Percentiles rank a stretch among this genome's conserved stretches.
phyloP scores from a whole-genome alignment of 2,113 vertebrate genomes.

The Rhinogobius similis region DNA sequence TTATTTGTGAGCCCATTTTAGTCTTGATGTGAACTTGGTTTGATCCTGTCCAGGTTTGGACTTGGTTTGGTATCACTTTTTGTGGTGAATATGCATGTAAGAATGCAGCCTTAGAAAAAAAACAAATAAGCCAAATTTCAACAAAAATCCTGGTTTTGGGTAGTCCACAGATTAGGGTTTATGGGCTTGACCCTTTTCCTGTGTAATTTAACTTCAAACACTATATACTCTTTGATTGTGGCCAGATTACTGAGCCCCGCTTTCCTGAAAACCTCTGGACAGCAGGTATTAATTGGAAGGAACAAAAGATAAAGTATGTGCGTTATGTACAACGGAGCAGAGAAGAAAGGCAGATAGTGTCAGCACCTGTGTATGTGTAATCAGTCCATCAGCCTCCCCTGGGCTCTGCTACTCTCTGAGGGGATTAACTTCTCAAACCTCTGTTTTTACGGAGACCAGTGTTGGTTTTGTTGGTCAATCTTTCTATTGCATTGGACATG shows the following conservation, averaged over 20 bases:
- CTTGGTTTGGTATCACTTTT: too few species aligned
- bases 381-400: neutral
- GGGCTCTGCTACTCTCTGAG: neutral
- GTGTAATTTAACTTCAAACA: neutral
- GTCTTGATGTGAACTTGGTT: too few species aligned
- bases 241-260: neutral
- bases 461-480: neutral
- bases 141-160: too few species aligned
- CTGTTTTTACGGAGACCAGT: neutral
- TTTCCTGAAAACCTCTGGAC: neutral
- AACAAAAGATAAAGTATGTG: neutral
- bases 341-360: neutral
- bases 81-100: too few species aligned
- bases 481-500: neutral
- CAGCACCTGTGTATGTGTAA: neutral
- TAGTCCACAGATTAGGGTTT: neutral
- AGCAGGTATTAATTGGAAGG: neutral
- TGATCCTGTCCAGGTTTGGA: too few species aligned
- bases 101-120: too few species aligned
- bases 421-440: neutral
- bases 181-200: neutral
- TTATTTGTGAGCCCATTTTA: too few species aligned
- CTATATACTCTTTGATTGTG: neutral
- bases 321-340: neutral
- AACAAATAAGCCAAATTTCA: too few species aligned